These are phyloP conservation scores for Prionailurus bengalensis DNA, from an alignment of 2,113 vertebrate species.

Conservation along the genomic window DNA sequence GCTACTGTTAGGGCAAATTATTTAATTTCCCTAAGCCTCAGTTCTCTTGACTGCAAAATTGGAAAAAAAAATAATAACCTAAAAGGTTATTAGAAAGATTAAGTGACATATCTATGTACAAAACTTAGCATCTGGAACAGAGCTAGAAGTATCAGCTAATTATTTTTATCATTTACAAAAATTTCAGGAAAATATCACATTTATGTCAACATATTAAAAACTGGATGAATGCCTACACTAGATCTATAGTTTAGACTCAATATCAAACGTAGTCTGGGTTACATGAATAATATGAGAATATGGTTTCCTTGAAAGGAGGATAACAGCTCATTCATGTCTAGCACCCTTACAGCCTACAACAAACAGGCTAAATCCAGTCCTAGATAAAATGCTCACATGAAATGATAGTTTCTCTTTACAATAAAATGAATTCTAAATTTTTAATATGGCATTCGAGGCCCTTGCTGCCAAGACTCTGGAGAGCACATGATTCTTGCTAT, in stretches of 20 bases:
- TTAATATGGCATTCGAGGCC: not conserved
- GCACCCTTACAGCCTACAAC: not conserved
- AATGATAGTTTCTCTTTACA: not conserved
- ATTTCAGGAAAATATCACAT: not conserved
- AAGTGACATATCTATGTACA: not conserved
- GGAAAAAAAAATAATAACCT: not conserved
- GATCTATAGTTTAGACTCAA: not conserved
- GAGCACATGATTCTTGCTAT: not conserved
- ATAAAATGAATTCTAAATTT: not conserved
- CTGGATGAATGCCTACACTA: not conserved
- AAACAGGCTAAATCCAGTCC: not conserved
- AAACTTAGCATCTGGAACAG: not conserved
- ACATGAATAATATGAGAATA: not conserved
- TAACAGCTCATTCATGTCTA: not conserved
- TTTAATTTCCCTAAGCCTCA: not conserved
- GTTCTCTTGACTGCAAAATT: not conserved
- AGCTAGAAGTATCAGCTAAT: not conserved
- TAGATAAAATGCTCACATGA: not conserved
- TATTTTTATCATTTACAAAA: constrained; percentile 24
- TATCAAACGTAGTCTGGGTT: not conserved
- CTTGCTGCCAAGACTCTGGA: not conserved
- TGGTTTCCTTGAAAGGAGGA: not conserved
- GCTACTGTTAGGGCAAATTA: not conserved
- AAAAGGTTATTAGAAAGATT: not conserved
- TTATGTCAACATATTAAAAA: not conserved